A percentile compares a stretch with the other conserved stretches of the same genome.
phyloP scores from a whole-genome alignment of 2,888 invertebrate species.

The Pterostichus niger region DNA sequence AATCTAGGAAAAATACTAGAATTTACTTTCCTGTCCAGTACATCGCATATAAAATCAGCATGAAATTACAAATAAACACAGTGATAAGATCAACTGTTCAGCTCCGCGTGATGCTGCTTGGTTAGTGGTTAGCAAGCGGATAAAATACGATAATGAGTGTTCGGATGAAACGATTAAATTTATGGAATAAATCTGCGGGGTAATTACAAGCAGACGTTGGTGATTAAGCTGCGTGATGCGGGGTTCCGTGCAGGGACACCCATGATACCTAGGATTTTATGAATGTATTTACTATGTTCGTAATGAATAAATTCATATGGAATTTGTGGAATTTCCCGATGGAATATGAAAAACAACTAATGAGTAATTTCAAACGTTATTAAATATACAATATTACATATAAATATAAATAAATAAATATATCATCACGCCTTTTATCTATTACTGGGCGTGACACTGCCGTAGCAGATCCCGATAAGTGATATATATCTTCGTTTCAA shows the following conservation, averaged over 20 bases:
- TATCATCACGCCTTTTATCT: no score
- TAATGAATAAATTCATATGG: no score
- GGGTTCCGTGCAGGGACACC: slow-evolving; percentile 1
- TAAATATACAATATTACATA: no score
- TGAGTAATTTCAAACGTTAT: no score
- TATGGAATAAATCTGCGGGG: slow-evolving; percentile 20
- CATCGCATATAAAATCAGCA: slow-evolving; percentile 4
- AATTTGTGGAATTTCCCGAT: no score
- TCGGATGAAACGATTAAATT: slow-evolving; percentile 36
- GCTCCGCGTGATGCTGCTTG: background rate
- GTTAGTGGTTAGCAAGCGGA: background rate
- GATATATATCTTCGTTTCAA: no score
- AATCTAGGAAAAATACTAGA: slow-evolving; percentile 2
- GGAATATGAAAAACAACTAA: no score
- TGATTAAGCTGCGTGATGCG: slow-evolving; percentile 17
- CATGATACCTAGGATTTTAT: slow-evolving; percentile 6
- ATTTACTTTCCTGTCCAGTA: slow-evolving; percentile 33
- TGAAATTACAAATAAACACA: slow-evolving; percentile 22
- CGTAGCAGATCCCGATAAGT: no score
- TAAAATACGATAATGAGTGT: slow-evolving; percentile 35
- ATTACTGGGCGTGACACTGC: no score
- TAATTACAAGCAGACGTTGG: slow-evolving; percentile 28
- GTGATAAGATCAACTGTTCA: slow-evolving; percentile 23
- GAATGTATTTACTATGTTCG: no score
- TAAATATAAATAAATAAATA: no score